Evolutionary conservation across 2,888 invertebrate genomes (phyloP).

Genomic region (Spisula solida): DNA sequence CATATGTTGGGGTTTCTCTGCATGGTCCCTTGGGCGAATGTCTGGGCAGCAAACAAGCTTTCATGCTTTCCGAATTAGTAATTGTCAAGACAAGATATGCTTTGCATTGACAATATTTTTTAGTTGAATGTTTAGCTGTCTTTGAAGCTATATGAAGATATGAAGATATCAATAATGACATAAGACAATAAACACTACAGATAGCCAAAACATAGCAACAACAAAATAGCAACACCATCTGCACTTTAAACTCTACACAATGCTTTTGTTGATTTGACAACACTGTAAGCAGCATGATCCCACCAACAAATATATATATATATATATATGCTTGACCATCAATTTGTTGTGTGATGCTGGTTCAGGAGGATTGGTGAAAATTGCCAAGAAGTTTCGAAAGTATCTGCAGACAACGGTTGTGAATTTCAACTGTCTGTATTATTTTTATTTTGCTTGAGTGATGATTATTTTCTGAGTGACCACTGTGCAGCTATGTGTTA

Average conservation of each 20-base stretch:
- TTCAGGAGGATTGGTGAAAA: background rate
- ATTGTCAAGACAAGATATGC: no score
- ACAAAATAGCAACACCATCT: background rate
- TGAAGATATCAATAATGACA: no score
- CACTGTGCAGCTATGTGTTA: conserved; percentile 26
- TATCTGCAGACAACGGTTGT: background rate
- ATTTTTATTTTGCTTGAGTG: conserved; percentile 17
- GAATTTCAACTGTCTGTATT: background rate
- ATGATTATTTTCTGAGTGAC: conserved; percentile 16
- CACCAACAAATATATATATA: no score
- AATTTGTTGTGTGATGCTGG: background rate
- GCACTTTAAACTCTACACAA: background rate
- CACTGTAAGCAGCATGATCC: background rate
- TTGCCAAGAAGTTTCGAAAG: background rate
- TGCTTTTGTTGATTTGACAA: background rate
- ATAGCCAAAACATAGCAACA: no score
- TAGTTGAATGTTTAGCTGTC: no score
- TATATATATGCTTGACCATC: background rate
- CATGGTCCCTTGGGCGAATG: no score
- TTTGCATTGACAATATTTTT: no score
- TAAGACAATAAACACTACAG: no score
- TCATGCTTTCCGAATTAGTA: no score
- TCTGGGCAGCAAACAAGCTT: no score
- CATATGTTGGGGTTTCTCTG: no score
- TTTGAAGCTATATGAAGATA: no score